Base-by-base conservation (phyloP, 1,140 invertebrate genomes). In the Drosophila malerkotliana region DNA sequence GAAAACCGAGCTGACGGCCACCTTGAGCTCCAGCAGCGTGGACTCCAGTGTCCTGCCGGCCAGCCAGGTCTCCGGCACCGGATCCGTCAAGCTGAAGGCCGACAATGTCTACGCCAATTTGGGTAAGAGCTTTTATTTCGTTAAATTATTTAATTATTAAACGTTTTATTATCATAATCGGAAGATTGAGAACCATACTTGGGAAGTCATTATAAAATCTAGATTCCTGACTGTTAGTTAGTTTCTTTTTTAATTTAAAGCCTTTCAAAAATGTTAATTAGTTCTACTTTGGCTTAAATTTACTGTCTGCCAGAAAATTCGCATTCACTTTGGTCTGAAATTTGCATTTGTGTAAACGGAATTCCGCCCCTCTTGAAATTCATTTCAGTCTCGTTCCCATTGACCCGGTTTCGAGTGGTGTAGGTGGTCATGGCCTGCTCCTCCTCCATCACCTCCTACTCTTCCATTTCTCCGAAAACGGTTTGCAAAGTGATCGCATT, bases 71-170 rank as follows among this genome's bases (percentile, higher is more conserved):
- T 37, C 67, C 44, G 62, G 47, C 10, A 71, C 59, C 9, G 90
- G 90, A 26, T 91, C 90, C 53, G 73, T 91, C 12, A 91, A 91
- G 58, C 85, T 72, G 55, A 94, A 93, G 71, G 93, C 93, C 55
- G 94, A 95, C 91, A 96, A 94, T 79, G 95, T 96, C 90, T 96
- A 96, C 91, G 95, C 95, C 57, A 96, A 96, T 93, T 93, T 96
- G 92, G 95, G 90, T 91, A 39, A 91, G 90, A 7, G 26, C 0
- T 28, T 85, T 41, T 15, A 44, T 18, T 44, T 44, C 4, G 1
- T 7, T 6, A 4, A 28, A 44, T 44, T 18, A 44, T 44, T 44
- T 0, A 5, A 44, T 44, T 44, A 44, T 1, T 18, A 44, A 18
- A 7, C 5, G 6, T 6, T 28, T 28, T 28, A 28, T 6, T 28